A percentile compares a stretch with the other conserved stretches of the same genome.
Conservation (phyloP, 1,140 invertebrate genomes). For the Drosophila tsacasi region DNA sequence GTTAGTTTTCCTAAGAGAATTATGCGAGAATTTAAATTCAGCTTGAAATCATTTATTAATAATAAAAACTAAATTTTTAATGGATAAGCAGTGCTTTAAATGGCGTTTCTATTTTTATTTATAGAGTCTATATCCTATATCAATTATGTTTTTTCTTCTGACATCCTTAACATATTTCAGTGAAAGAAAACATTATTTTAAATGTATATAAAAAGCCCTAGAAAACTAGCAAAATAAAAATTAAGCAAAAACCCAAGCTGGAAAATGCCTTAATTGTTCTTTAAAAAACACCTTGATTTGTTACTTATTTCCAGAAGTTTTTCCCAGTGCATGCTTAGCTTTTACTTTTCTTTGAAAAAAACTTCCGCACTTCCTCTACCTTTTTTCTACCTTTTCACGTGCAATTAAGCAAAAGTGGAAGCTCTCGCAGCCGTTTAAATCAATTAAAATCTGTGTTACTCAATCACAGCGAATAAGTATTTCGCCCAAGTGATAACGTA, state of each 20-base stretch:
- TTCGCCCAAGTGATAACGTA: slow-evolving; percentile 1
- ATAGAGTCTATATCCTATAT: neutral
- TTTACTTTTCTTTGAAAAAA: slow-evolving; percentile 40
- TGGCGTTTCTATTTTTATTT: neutral
- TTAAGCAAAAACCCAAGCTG: too few species aligned
- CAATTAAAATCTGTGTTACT: slow-evolving; percentile 70
- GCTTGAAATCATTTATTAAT: neutral
- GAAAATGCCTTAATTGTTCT: too few species aligned
- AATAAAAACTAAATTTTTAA: neutral
- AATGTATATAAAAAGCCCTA: too few species aligned
- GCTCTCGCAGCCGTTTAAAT: slow-evolving; percentile 57
- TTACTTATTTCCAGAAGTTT: neutral
- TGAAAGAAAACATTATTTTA: too few species aligned
- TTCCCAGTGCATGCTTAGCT: slow-evolving; percentile 13
- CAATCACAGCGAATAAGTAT: slow-evolving; percentile 32
- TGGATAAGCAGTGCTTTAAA: neutral
- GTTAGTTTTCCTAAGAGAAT: too few species aligned
- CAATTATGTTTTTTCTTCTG: too few species aligned
- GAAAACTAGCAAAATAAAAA: too few species aligned
- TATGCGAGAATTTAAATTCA: neutral
- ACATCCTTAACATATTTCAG: too few species aligned
- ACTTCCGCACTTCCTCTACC: slow-evolving; percentile 16
- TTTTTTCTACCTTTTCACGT: slow-evolving; percentile 51
- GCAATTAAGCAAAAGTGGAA: slow-evolving; percentile 67
- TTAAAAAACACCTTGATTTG: too few species aligned